phyloP scores from a whole-genome alignment of 2,888 invertebrate species.

The Heliconius charithonia region DNA sequence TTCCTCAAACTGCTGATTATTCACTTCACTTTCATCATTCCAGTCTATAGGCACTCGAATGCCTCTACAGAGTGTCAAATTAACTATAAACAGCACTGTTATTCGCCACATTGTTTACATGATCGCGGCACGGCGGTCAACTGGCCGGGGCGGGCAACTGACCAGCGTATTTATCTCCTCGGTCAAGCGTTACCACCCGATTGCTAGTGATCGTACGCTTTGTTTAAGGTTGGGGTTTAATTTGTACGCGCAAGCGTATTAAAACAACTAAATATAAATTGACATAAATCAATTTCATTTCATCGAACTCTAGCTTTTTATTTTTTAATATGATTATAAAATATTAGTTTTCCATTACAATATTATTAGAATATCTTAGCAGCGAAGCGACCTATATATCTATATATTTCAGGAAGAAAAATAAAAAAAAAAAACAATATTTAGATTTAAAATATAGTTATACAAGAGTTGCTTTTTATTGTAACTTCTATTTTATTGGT shows the following conservation, averaged over 20 bases:
- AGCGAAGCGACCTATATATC: background rate
- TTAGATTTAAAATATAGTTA: background rate
- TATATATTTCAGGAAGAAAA: background rate
- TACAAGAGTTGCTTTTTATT: no score
- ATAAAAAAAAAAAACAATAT: background rate
- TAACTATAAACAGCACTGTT: conserved; percentile 61
- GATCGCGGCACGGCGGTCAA: conserved; percentile 68
- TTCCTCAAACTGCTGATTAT: conserved; percentile 53
- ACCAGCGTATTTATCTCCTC: conserved; percentile 80
- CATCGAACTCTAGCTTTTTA: background rate
- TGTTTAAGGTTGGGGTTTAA: conserved; percentile 58
- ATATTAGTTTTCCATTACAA: background rate
- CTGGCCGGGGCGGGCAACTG: conserved; percentile 70
- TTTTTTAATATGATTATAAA: background rate
- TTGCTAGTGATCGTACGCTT: conserved; percentile 73
- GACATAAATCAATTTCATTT: background rate
- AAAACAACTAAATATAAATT: background rate
- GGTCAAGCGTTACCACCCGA: conserved; percentile 75
- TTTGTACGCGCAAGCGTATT: conserved; percentile 48
- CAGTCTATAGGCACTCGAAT: conserved; percentile 73
- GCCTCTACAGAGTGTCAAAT: conserved; percentile 66
- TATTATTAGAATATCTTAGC: background rate
- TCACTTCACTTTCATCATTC: conserved; percentile 71
- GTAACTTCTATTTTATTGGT: background rate
- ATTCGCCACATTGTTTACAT: conserved; percentile 76